These are phyloP conservation scores for Scaptomyza montana DNA, from an alignment of 1,140 invertebrate species.

Conservation along the genomic window DNA sequence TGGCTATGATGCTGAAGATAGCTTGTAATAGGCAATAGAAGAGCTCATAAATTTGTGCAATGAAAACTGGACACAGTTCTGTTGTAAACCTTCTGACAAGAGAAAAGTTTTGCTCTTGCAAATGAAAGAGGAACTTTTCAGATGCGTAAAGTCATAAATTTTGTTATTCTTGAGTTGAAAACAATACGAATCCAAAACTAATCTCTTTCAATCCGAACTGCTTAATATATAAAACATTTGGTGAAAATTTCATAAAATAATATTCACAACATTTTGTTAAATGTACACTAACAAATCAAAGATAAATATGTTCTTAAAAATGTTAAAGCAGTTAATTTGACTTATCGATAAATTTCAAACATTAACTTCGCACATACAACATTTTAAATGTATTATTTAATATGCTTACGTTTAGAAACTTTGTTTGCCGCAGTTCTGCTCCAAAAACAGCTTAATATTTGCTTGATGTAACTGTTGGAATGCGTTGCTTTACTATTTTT, in stretches of 20 bases:
- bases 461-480: constrained; percentile 9
- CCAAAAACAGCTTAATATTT: constrained; percentile 16
- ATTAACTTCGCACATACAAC: constrained; percentile 18
- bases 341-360: background rate
- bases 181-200: background rate
- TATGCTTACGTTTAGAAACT: constrained; percentile 72
- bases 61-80: constrained; percentile 19
- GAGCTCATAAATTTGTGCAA: constrained; percentile 36
- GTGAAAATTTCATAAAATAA: too few species aligned
- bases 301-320: background rate
- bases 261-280: background rate
- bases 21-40: constrained; percentile 52
- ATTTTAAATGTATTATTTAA: constrained; percentile 21
- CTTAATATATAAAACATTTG: background rate
- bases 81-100: constrained; percentile 8
- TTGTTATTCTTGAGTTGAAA: background rate
- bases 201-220: background rate
- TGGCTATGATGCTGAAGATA: constrained; percentile 31
- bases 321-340: background rate
- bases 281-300: too few species aligned
- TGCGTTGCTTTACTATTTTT: constrained; percentile 7
- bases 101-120: constrained; percentile 2
- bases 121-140: background rate
- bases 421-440: constrained; percentile 44
- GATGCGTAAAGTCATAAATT: background rate